phyloP scores from a whole-genome alignment of 2,797 vertebrate genomes.

The Aulostomus chinensis region DNA sequence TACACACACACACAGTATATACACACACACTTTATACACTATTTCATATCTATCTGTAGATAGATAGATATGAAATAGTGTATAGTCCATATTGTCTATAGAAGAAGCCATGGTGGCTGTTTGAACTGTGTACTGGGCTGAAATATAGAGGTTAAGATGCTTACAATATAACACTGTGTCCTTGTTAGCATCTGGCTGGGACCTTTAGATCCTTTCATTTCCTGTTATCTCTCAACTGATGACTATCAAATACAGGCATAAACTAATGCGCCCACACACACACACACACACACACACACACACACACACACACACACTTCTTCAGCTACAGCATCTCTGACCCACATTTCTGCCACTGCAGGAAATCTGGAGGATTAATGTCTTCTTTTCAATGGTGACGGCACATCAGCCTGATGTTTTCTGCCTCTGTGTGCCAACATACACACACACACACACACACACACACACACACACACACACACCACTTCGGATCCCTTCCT shows the following conservation, averaged over 20 bases:
- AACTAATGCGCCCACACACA: too few species aligned
- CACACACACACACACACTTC: too few species aligned
- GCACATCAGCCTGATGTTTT: slow-evolving; percentile 13
- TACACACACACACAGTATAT: too few species aligned
- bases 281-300: too few species aligned
- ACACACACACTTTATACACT: too few species aligned
- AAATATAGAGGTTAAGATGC: background rate
- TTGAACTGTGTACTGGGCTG: too few species aligned
- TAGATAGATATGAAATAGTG: too few species aligned
- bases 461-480: background rate
- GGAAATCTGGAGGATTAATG: slow-evolving; percentile 18
- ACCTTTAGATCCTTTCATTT: background rate
- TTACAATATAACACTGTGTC: background rate
- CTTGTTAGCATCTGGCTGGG: background rate
- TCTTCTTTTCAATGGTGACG: slow-evolving; percentile 2
- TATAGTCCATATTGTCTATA: too few species aligned
- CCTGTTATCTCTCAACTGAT: background rate
- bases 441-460: background rate
- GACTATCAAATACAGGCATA: background rate
- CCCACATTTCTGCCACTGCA: slow-evolving; percentile 9
- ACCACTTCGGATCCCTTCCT: background rate
- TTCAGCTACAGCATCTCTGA: slow-evolving; percentile 9
- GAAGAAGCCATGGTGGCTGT: too few species aligned
- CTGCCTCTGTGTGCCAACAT: slow-evolving; percentile 2
- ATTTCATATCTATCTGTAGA: too few species aligned